Evolutionary conservation across 2,797 vertebrate genomes (phyloP), one percentile per base, ranked within the genome.

Genomic region (Helarctos malayanus): DNA sequence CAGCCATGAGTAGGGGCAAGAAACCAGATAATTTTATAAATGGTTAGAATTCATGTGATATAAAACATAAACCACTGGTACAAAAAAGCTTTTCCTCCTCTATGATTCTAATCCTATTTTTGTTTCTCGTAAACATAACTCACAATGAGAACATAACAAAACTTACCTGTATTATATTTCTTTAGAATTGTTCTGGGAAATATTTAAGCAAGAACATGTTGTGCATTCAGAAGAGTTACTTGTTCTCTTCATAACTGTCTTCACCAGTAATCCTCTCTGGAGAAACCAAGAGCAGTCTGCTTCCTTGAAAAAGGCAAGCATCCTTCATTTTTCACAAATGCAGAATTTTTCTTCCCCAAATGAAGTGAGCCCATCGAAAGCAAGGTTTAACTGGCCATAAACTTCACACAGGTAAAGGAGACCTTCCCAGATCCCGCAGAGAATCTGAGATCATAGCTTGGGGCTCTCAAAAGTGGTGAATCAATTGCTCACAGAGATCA

Each of bases 131-230:
- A 96, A 97, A 98, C 75, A 69, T 85, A 82, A 95, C 45, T 89
- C 29, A 71, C 45, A 98, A 94, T 35, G 80, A 96, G 47, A 97
- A 96, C 52, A 32, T 88, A 97, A 97, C 88, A 94, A 90, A 97
- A 95, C 85, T 96, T 94, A 96, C 95, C 97, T 97, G 95, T 93
- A 95, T 97, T 96, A 45, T 59, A 95, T 32, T 65, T 92, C 97
- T 97, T 89, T 94, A 91, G 82, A 83, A 97, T 84, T 93, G 47
- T 96, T 97, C 97, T 93, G 94, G 90, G 91, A 94, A 98, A 94
- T 96, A 96, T 59, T 97, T 97, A 94, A 96, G 91, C 90, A 93
- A 94, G 89, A 97, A 96, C 85, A 81, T 29, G 61, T 49, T 93
- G 82, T 96, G 94, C 82, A 92, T 80, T 97, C 94, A 92, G 76